Evolutionary conservation across 2,113 vertebrate genomes (phyloP).

Genomic region (Percina caprodes): DNA sequence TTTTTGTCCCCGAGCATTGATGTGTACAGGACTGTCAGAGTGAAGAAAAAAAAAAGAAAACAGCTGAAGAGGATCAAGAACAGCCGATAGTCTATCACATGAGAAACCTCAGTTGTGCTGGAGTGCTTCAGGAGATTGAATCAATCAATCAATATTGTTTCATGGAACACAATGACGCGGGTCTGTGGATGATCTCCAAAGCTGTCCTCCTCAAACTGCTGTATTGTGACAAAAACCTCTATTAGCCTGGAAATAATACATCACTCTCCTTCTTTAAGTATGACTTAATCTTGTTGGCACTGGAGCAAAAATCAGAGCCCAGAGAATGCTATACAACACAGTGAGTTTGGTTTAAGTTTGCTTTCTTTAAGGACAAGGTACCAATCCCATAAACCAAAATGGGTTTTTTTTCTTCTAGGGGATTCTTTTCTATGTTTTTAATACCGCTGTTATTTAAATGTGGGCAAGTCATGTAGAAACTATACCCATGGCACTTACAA

Average conservation of each 20-base stretch:
- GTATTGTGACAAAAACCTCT: neutral
- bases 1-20: constrained; percentile 40
- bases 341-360: neutral
- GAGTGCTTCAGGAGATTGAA: constrained; percentile 16
- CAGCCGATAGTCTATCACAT: constrained; percentile 16
- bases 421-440: neutral
- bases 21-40: constrained; percentile 3
- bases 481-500: neutral
- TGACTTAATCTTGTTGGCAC: constrained; percentile 23
- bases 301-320: neutral
- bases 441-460: neutral
- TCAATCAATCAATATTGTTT: constrained; percentile 39
- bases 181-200: constrained; percentile 5
- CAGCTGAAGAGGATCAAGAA: constrained; percentile 42
- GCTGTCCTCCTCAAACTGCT: neutral
- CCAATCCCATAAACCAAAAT: neutral
- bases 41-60: too few relatives aligned
- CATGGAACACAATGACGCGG: neutral
- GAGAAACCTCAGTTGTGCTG: constrained; percentile 16
- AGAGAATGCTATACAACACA: neutral
- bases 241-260: constrained; percentile 14
- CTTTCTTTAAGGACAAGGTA: neutral
- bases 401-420: neutral
- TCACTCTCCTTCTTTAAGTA: constrained; percentile 8
- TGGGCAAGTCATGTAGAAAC: neutral